Conservation (phyloP, 2,888 invertebrate species). For the Bellardia bayeri region DNA sequence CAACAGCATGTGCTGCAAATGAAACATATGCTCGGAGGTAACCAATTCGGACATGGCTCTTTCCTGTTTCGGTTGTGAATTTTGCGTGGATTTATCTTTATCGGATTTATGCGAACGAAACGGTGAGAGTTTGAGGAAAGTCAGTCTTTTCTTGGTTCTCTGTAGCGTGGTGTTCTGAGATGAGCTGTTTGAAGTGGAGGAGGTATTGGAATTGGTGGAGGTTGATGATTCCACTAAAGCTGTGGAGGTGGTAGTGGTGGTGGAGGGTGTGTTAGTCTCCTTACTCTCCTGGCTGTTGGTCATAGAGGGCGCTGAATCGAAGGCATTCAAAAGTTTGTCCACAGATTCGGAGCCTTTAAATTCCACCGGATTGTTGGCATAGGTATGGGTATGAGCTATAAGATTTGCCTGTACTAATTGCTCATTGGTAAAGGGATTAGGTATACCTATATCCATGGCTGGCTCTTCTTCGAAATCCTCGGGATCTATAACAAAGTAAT, state of each 20-base stretch:
- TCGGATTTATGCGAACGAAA: slow-evolving; percentile 77
- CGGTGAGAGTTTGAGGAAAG: slow-evolving; percentile 82
- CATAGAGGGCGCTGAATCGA: slow-evolving; percentile 78
- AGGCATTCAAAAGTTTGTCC: slow-evolving; percentile 76
- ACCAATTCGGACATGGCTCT: slow-evolving; percentile 80
- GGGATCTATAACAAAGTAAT: slow-evolving; percentile 84
- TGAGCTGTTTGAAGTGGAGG: slow-evolving; percentile 76
- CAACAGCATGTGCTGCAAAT: slow-evolving; percentile 78
- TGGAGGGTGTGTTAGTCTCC: slow-evolving; percentile 76
- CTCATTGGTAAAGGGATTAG: slow-evolving; percentile 82
- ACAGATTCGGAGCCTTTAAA: slow-evolving; percentile 74
- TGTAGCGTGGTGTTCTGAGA: slow-evolving; percentile 76
- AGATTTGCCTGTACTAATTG: slow-evolving; percentile 80
- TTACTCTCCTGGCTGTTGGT: slow-evolving; percentile 82
- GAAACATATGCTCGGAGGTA: slow-evolving; percentile 79
- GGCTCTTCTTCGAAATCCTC: slow-evolving; percentile 79
- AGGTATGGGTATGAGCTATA: slow-evolving; percentile 74
- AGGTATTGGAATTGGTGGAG: slow-evolving; percentile 78
- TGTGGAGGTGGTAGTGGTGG: slow-evolving; percentile 77
- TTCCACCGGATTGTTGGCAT: slow-evolving; percentile 48
- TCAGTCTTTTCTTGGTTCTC: slow-evolving; percentile 81
- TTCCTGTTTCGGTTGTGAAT: slow-evolving; percentile 51
- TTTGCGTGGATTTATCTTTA: slow-evolving; percentile 67
- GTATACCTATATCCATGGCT: slow-evolving; percentile 79
- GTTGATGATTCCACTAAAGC: slow-evolving; percentile 81